Evolutionary conservation across 2,888 invertebrate species (phyloP).

Genomic region (Lasioglossum pauxillum): DNA sequence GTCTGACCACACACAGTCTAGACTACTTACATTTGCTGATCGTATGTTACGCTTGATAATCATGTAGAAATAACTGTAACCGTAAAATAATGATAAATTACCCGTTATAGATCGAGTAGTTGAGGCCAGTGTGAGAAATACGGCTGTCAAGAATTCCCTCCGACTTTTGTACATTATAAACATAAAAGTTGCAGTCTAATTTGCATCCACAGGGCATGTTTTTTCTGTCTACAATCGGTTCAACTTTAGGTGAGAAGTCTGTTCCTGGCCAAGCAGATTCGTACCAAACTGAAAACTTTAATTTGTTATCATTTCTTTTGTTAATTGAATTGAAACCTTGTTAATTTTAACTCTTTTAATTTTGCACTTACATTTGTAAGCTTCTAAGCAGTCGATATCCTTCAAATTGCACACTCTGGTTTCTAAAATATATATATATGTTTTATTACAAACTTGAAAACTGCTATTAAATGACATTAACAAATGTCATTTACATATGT

Average conservation of each 20-base stretch:
- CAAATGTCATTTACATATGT: too few species aligned
- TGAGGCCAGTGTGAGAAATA: constrained; percentile 84
- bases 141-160: constrained; percentile 86
- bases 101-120: constrained; percentile 75
- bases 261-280: constrained; percentile 84
- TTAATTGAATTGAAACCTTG: background rate
- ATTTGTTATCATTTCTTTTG: background rate
- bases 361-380: constrained; percentile 80
- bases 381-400: constrained; percentile 85
- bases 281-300: constrained; percentile 67
- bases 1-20: background rate
- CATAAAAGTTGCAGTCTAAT: constrained; percentile 88
- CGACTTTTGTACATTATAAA: constrained; percentile 88
- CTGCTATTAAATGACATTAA: background rate
- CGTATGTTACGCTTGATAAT: background rate
- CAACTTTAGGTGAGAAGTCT: constrained; percentile 34
- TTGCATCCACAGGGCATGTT: constrained; percentile 85
- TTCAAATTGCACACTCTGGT: constrained; percentile 85
- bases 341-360: background rate
- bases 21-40: background rate
- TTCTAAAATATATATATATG: constrained; percentile 51
- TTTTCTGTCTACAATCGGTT: background rate
- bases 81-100: constrained; percentile 34
- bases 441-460: background rate
- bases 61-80: background rate